Evolutionary conservation across 2,797 vertebrate genomes (phyloP).

Genomic region (Darevskia nairensis): DNA sequence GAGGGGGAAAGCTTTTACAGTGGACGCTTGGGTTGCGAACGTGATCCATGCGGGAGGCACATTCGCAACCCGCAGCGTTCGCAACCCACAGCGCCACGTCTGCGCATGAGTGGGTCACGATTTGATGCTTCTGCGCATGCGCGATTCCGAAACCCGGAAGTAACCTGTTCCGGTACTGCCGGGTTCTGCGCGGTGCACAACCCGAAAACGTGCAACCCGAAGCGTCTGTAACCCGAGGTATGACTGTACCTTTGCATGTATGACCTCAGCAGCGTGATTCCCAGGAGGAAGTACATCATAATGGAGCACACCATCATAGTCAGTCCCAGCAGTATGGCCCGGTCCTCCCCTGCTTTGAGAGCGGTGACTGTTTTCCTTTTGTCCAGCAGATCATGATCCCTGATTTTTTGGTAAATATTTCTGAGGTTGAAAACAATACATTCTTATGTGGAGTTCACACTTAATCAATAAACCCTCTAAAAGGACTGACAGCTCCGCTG

Average conservation of each 20-base stretch:
- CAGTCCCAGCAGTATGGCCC: constrained; percentile 92
- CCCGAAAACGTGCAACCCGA: too few species aligned
- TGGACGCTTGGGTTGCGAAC: too few species aligned
- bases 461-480: constrained; percentile 49
- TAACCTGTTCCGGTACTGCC: too few species aligned
- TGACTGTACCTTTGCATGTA: constrained; percentile 89
- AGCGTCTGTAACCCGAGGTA: too few species aligned
- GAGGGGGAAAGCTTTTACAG: constrained; percentile 35
- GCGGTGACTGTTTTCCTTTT: constrained; percentile 96
- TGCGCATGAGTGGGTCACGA: too few species aligned
- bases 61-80: too few species aligned
- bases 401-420: constrained; percentile 94
- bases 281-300: constrained; percentile 96
- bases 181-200: too few species aligned
- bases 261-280: constrained; percentile 90
- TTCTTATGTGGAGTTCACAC: constrained; percentile 68
- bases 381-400: constrained; percentile 91
- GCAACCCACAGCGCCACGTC: too few species aligned
- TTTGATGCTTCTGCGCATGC: too few species aligned
- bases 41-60: too few species aligned
- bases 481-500: constrained; percentile 53
- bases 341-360: constrained; percentile 92
- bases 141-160: too few species aligned
- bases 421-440: constrained; percentile 84
- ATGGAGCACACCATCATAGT: constrained; percentile 92